Percentiles rank a stretch among this genome's conserved stretches.
Evolutionary conservation across 2,797 vertebrate species (phyloP).

Genomic region (Distichodus sexfasciatus): DNA sequence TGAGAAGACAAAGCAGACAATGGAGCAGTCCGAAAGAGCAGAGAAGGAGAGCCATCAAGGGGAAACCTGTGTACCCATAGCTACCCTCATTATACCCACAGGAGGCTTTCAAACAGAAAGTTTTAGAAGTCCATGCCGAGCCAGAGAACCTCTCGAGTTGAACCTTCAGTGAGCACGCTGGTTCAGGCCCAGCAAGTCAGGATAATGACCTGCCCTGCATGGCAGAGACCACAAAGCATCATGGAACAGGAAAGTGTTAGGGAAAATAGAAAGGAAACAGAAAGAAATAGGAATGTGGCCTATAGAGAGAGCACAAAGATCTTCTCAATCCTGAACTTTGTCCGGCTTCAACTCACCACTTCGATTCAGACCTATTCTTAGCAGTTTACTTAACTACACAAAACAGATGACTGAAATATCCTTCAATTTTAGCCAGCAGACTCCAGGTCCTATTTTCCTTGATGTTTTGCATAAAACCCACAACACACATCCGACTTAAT

Average conservation of each 20-base stretch:
- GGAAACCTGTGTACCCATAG: constrained; percentile 48
- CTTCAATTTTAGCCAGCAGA: not conserved
- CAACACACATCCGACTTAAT: not conserved
- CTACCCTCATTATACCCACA: constrained; percentile 45
- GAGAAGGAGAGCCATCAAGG: constrained; percentile 43
- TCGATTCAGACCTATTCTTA: not conserved
- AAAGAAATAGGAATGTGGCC: constrained; percentile 2
- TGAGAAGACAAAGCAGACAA: constrained; percentile 26
- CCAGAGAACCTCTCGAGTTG: constrained; percentile 32
- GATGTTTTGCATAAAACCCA: constrained; percentile 11
- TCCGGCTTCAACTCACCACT: not conserved
- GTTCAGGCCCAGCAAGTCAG: constrained; percentile 59
- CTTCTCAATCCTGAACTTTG: not conserved
- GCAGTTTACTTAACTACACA: constrained; percentile 12
- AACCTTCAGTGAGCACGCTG: constrained; percentile 42
- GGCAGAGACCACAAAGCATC: constrained; percentile 33
- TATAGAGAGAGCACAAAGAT: not conserved
- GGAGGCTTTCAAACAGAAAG: constrained; percentile 48
- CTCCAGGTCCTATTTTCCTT: not conserved
- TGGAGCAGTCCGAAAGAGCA: constrained; percentile 31
- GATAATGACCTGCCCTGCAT: constrained; percentile 53
- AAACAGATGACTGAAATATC: not conserved
- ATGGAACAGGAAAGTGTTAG: constrained; percentile 35
- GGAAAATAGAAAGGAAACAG: constrained; percentile 24
- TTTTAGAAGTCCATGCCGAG: constrained; percentile 44